phyloP scores from a whole-genome alignment of 2,888 invertebrate species.

The Helobdella robusta region DNA sequence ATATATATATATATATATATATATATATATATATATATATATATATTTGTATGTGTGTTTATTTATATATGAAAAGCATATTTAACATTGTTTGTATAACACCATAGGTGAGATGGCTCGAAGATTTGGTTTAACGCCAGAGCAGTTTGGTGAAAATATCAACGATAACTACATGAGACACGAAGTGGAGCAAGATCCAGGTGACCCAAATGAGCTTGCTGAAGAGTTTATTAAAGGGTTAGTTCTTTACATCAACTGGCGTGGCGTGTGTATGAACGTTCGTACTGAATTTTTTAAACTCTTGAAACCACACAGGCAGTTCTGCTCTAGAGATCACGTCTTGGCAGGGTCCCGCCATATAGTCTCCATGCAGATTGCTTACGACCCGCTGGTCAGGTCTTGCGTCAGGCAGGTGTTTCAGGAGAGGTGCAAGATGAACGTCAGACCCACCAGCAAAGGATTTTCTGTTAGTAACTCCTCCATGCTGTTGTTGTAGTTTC shows the following conservation, averaged over 20 bases:
- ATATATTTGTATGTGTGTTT: too few relatives aligned
- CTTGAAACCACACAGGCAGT: conserved; percentile 41
- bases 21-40: too few relatives aligned
- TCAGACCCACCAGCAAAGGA: conserved; percentile 78
- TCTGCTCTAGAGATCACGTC: conserved; percentile 68
- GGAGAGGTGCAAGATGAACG: conserved; percentile 73
- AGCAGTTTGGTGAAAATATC: conserved; percentile 90
- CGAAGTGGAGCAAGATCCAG: conserved; percentile 79
- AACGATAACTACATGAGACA: conserved; percentile 87
- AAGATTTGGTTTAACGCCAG: conserved; percentile 82
- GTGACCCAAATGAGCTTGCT: conserved; percentile 73
- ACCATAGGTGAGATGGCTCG: conserved; percentile 66
- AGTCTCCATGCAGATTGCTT: conserved; percentile 83
- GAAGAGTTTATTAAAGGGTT: conserved; percentile 58
- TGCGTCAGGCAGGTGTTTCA: conserved; percentile 70
- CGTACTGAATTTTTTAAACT: background rate
- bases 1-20: too few relatives aligned
- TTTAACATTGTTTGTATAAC: too few relatives aligned
- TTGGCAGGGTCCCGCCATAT: conserved; percentile 82
- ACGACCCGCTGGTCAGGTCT: conserved; percentile 75
- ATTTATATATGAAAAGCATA: too few relatives aligned
- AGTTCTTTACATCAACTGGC: too few relatives aligned
- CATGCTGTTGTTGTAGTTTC: too few relatives aligned
- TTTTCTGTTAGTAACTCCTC: conserved; percentile 57
- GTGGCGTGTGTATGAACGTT: background rate